Conservation (phyloP, 2,888 invertebrate genomes). For the Agapostemon virescens region DNA sequence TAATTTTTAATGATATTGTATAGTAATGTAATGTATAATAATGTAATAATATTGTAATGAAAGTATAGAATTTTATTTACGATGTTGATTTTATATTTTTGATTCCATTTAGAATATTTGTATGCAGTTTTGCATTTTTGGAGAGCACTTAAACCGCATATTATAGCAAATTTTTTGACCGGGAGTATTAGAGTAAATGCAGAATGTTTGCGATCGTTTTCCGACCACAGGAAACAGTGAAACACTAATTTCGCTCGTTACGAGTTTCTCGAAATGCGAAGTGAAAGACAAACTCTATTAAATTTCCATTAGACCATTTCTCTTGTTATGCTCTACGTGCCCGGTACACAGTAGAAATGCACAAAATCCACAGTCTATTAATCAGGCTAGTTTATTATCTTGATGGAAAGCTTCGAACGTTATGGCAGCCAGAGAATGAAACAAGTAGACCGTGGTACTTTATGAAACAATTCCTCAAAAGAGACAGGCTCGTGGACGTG, state of each 20-base stretch:
- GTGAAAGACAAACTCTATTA: not conserved
- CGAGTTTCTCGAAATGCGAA: slow-evolving; percentile 6
- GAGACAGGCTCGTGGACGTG: not conserved
- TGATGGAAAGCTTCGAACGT: slow-evolving; percentile 9
- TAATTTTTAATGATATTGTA: too few species aligned
- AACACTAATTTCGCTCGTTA: not conserved
- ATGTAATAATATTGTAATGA: too few species aligned
- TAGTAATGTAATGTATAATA: too few species aligned
- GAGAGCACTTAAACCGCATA: too few species aligned
- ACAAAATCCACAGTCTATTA: slow-evolving; percentile 5
- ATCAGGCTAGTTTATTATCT: slow-evolving; percentile 9
- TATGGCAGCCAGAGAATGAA: slow-evolving; percentile 3
- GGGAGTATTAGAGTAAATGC: not conserved
- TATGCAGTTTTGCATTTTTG: too few species aligned
- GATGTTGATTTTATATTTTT: too few species aligned
- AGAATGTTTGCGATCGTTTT: not conserved
- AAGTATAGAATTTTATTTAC: too few species aligned
- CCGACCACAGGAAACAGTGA: not conserved
- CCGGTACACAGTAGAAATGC: not conserved
- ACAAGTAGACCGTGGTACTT: slow-evolving; percentile 3
- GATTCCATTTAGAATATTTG: too few species aligned
- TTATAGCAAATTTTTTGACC: not conserved
- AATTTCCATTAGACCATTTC: not conserved
- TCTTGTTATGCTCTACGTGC: not conserved
- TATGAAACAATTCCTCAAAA: slow-evolving; percentile 6